phyloP scores from a whole-genome alignment of 2,113 vertebrate species.

The Dryoscopus gambensis region DNA sequence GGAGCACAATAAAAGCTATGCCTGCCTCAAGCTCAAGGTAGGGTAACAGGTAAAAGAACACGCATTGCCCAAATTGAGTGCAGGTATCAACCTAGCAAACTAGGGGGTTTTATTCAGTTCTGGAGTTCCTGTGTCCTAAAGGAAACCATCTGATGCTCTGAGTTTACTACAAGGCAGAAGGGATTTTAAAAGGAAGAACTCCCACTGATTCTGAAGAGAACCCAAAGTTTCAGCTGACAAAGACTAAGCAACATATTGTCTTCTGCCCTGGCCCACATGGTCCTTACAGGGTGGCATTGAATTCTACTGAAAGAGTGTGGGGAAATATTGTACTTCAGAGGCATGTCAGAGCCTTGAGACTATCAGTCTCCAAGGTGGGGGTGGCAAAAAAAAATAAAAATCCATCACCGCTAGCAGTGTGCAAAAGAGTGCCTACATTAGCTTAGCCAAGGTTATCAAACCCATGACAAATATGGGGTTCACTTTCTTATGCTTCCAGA shows the following conservation, averaged over 20 bases:
- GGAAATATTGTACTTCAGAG: neutral
- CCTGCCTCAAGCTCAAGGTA: neutral
- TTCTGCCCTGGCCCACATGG: neutral
- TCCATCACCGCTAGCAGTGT: neutral
- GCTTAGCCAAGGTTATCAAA: constrained; percentile 28
- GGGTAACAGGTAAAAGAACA: neutral
- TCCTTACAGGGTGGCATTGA: neutral
- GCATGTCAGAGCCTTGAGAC: neutral
- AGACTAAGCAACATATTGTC: neutral
- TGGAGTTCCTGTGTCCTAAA: neutral
- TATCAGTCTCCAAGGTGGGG: neutral
- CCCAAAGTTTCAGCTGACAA: neutral
- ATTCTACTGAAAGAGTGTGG: neutral
- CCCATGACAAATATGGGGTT: neutral
- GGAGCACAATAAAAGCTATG: neutral
- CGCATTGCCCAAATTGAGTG: neutral
- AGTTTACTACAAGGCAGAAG: neutral
- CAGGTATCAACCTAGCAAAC: neutral
- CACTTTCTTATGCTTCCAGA: neutral
- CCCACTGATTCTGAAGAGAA: neutral
- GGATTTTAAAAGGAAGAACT: neutral
- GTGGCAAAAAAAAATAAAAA: neutral
- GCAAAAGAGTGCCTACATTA: neutral
- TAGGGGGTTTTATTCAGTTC: fast-evolving
- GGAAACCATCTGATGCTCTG: neutral